Conservation (phyloP, 2,113 vertebrate species). For the Setophaga petechia region DNA sequence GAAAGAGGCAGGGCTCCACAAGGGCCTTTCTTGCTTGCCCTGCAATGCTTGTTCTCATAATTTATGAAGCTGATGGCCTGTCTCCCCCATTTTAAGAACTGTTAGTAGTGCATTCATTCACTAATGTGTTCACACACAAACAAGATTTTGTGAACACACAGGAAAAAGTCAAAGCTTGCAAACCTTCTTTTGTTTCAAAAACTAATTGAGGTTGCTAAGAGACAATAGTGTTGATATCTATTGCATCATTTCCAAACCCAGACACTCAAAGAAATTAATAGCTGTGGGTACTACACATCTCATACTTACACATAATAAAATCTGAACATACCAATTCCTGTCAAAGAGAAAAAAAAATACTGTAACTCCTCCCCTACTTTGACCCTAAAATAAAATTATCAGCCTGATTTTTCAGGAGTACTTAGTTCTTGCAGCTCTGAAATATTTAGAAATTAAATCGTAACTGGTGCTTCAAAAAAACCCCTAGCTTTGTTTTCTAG, state of each 20-base stretch:
- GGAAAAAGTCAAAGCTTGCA: not conserved
- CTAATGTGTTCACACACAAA: not conserved
- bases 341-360: not conserved
- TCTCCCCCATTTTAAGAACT: not conserved
- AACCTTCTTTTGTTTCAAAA: not conserved
- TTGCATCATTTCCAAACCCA: not conserved
- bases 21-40: not conserved
- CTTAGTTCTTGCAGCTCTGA: not conserved
- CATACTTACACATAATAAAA: not conserved
- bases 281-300: not conserved
- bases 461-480: not conserved
- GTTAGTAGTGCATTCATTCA: not conserved
- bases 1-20: constrained; percentile 10
- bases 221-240: not conserved
- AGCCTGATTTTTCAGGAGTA: not conserved
- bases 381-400: not conserved
- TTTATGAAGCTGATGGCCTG: not conserved
- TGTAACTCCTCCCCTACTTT: not conserved
- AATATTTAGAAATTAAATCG: not conserved
- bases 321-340: not conserved
- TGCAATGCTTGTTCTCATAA: not conserved
- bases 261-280: not conserved
- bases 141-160: not conserved
- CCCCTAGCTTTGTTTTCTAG: not conserved
- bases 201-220: constrained; percentile 23